Evolutionary conservation across 2,113 vertebrate genomes (phyloP).

Genomic region (Dasyprocta punctata): DNA sequence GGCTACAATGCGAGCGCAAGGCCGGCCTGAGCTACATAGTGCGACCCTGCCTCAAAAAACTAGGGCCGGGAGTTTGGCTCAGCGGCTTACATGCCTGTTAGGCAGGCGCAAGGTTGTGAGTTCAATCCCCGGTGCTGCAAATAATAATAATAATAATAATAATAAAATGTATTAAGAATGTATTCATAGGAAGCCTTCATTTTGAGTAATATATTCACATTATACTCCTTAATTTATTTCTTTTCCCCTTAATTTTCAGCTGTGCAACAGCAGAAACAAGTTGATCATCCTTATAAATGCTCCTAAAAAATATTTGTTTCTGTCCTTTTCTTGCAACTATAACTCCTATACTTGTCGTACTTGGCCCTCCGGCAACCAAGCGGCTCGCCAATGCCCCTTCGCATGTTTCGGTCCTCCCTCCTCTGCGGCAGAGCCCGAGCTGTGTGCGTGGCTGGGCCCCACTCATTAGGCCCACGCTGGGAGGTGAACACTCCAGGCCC

Average conservation of each 20-base stretch:
- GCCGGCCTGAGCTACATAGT: too few species aligned
- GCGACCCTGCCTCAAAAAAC: too few species aligned
- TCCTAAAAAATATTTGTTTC: neutral
- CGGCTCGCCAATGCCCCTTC: neutral
- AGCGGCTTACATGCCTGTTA: too few species aligned
- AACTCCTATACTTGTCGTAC: neutral
- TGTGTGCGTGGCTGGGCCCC: neutral
- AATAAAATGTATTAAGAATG: neutral
- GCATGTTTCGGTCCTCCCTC: neutral
- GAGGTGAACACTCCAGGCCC: neutral
- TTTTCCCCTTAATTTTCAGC: neutral
- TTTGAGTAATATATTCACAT: neutral
- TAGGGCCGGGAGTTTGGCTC: too few species aligned
- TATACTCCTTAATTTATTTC: neutral
- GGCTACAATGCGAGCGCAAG: too few species aligned
- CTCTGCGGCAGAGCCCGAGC: neutral
- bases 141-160: too few species aligned
- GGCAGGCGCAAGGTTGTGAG: too few species aligned
- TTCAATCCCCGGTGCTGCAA: too few species aligned
- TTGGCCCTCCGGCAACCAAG: neutral
- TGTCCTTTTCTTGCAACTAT: neutral
- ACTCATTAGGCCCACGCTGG: neutral
- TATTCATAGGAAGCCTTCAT: neutral
- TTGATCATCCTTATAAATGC: neutral
- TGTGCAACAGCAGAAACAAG: neutral